phyloP scores from a whole-genome alignment of 2,113 vertebrate genomes.

The Microtus richardsoni region DNA sequence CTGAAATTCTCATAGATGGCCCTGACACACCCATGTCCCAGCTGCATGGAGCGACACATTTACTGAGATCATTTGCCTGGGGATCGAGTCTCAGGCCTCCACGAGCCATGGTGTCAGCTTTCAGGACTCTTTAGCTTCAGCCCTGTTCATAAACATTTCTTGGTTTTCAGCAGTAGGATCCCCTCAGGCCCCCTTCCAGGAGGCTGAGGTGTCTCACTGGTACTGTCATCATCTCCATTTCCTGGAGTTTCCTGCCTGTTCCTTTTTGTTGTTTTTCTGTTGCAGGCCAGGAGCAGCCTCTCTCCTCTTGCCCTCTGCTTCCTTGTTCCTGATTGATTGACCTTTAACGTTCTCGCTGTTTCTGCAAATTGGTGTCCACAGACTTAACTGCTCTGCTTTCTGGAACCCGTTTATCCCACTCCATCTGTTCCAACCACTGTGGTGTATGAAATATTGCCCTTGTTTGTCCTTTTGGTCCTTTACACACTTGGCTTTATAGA shows the following conservation, averaged over 20 bases:
- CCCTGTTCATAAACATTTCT: not conserved
- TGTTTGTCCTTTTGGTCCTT: not conserved
- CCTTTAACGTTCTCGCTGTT: constrained; percentile 99
- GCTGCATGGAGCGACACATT: constrained; percentile 96
- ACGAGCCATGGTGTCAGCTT: not conserved
- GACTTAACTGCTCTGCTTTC: constrained; percentile 99
- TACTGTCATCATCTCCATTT: not conserved
- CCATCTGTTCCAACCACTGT: not conserved
- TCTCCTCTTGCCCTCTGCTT: constrained; percentile 99
- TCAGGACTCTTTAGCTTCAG: not conserved
- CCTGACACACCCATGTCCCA: constrained; percentile 97
- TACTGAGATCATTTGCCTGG: constrained; percentile 92
- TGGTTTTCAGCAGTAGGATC: not conserved
- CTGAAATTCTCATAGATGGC: constrained; percentile 95
- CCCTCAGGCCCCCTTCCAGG: not conserved
- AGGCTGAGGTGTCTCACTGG: not conserved
- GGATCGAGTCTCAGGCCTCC: not conserved
- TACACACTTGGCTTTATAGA: not conserved
- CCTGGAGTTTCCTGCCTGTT: not conserved
- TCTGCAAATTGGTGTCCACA: constrained; percentile 98
- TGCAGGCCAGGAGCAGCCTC: constrained; percentile 95
- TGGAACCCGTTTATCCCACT: constrained; percentile 99
- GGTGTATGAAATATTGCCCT: not conserved
- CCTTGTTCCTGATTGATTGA: constrained; percentile 96
- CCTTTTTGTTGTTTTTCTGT: constrained; percentile 89